Evolutionary conservation across 2,888 invertebrate genomes (phyloP).

Genomic region (Notodonta dromedarius): DNA sequence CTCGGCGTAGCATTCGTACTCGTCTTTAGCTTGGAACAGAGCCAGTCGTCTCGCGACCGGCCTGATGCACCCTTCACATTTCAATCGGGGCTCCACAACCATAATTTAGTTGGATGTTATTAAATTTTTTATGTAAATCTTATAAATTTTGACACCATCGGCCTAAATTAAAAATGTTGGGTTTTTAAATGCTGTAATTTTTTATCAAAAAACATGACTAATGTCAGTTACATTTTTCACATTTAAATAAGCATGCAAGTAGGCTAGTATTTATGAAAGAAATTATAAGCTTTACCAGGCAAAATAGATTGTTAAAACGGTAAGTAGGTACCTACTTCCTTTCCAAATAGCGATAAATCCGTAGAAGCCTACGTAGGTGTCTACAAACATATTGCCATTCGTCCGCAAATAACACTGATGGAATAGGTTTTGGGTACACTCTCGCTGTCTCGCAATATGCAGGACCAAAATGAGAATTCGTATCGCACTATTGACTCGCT

Average conservation of each 20-base stretch:
- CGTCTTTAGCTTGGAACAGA: constrained; percentile 54
- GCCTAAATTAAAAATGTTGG: constrained; percentile 4
- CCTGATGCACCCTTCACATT: constrained; percentile 56
- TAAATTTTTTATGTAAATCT: neutral
- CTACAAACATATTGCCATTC: no score
- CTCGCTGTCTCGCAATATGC: constrained; percentile 10
- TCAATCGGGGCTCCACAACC: constrained; percentile 42
- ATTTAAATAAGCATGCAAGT: neutral
- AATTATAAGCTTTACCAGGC: no score
- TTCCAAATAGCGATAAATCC: no score
- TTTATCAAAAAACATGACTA: neutral
- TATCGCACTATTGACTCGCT: constrained; percentile 37
- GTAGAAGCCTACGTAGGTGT: no score
- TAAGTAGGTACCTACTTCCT: no score
- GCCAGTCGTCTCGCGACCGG: constrained; percentile 56
- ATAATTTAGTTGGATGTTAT: constrained; percentile 32
- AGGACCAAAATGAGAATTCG: constrained; percentile 28
- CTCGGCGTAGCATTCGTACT: constrained; percentile 67
- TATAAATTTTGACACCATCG: constrained; percentile 5
- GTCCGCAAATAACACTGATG: no score
- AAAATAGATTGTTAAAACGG: no score
- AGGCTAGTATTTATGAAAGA: no score
- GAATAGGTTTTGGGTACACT: neutral
- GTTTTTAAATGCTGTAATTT: neutral
- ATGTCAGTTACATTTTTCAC: neutral